Base-by-base conservation (phyloP, 2,888 invertebrate genomes). In the Campoplex nolae region DNA sequence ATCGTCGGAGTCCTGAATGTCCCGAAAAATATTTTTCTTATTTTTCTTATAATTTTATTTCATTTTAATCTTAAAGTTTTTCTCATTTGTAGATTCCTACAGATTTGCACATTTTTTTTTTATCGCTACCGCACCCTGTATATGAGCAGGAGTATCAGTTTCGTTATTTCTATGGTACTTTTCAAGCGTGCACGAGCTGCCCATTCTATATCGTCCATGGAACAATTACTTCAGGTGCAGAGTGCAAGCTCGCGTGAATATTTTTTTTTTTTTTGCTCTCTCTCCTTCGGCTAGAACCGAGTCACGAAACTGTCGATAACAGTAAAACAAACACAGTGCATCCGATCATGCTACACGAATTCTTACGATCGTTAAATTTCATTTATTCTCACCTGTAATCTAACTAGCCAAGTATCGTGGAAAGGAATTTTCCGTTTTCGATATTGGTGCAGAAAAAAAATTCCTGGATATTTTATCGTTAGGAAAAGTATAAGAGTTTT, bases 291-390 rank as follows among this genome's bases (percentile, higher is more conserved):
- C 73, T 83, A 45, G 51, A 85, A 83, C 74, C 56, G 68, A 79
- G 78, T 85, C 85, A 83, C 85, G 85, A 83, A 82, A 82, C 67
- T 58, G 68, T 67, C 56, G 68, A 82, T 82, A 58, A 58, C 58
- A 82, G 73, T 54, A 74, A 18, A 45, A n/a, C 18, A 42, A 77
- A 74, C 28, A 48, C 16, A 62, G 82, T 75, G 67, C 56, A 62
- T 42, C 54, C 42, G 56, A 83, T 78, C 78, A 58, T 58, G 67
- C 68, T 42, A 38, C 51, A 45, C 48, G 42, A 56, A 77, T 78
- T 76, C 71, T 58, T 68, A 56, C 77, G 18, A 58, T 54, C 71
- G 48, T 54, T 70, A 58, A 32, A 76, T 70, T 62, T 11, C 45
- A 74, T 77, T 65, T 71, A 74, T 81, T 71, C 56, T 82, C 67